Conservation (phyloP, 2,888 invertebrate genomes). For the Lithophane socia region DNA sequence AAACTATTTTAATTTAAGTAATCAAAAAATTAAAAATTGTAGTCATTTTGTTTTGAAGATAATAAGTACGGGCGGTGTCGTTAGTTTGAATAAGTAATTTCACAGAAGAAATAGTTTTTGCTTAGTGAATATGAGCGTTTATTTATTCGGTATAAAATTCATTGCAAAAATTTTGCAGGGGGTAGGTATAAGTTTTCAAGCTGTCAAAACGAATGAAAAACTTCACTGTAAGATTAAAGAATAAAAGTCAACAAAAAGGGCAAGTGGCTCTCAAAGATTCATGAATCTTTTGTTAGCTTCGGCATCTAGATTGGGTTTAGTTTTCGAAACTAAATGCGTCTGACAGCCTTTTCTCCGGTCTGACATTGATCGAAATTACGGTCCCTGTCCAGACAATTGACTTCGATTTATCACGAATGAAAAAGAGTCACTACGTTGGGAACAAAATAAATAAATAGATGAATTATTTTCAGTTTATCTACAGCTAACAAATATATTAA, state of each 20-base stretch:
- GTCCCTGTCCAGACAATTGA: background rate
- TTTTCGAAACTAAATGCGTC: background rate
- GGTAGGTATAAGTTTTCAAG: too few relatives aligned
- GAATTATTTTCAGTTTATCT: background rate
- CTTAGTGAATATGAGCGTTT: too few relatives aligned
- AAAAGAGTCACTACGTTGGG: background rate
- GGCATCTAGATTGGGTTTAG: background rate
- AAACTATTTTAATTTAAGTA: too few relatives aligned
- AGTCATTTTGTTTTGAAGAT: background rate
- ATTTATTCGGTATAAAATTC: too few relatives aligned
- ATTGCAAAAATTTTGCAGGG: too few relatives aligned
- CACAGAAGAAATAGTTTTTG: too few relatives aligned
- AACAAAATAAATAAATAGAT: background rate
- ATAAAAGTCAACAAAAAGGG: background rate
- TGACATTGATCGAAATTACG: background rate
- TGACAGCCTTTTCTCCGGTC: background rate
- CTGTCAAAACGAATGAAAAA: background rate
- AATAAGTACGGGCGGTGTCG: too few relatives aligned
- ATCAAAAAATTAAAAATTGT: too few relatives aligned
- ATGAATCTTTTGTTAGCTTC: background rate
- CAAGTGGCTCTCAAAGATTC: background rate
- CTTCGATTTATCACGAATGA: background rate
- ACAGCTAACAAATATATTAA: too few relatives aligned
- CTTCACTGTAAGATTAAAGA: background rate
- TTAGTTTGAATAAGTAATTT: too few relatives aligned